Evolutionary conservation across 2,888 invertebrate species (phyloP).

Genomic region (Itoplectis maculator): DNA sequence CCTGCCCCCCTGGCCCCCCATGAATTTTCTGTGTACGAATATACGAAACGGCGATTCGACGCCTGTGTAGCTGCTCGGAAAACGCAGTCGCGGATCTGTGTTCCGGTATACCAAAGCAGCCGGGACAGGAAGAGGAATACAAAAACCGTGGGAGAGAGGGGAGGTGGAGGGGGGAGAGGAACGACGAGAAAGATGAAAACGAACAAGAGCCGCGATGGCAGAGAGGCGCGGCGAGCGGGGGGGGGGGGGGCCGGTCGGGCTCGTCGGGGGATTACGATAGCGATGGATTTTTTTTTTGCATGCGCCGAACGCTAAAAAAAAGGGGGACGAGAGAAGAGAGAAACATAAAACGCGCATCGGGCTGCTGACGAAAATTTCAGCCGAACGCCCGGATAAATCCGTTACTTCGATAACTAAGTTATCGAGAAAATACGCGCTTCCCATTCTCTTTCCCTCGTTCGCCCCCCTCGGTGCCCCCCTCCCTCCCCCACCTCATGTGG

Average conservation of each 20-base stretch:
- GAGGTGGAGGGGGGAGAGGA: background rate
- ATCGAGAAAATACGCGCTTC: conserved; percentile 57
- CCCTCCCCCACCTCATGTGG: background rate
- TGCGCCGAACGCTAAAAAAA: conserved; percentile 30
- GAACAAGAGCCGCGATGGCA: conserved; percentile 21
- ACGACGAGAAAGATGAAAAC: conserved; percentile 33
- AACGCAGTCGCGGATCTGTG: background rate
- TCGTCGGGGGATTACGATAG: conserved; percentile 64
- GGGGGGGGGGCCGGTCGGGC: conserved; percentile 48
- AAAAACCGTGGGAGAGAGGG: no score
- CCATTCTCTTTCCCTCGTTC: background rate
- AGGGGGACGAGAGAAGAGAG: no score
- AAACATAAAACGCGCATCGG: conserved; percentile 40
- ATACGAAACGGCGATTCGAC: conserved; percentile 34
- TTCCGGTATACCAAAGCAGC: background rate
- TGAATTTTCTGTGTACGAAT: background rate
- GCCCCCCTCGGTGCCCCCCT: background rate
- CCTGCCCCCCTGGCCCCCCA: no score
- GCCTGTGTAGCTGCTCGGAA: background rate
- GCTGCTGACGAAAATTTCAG: conserved; percentile 47
- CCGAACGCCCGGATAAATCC: conserved; percentile 57
- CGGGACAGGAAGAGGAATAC: background rate
- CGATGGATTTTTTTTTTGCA: conserved; percentile 49
- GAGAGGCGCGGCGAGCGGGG: conserved; percentile 23
- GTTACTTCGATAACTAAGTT: conserved; percentile 64